Base-by-base conservation (phyloP, 92 coral and sea anemone species). In the Umimayanthus kanabou region DNA sequence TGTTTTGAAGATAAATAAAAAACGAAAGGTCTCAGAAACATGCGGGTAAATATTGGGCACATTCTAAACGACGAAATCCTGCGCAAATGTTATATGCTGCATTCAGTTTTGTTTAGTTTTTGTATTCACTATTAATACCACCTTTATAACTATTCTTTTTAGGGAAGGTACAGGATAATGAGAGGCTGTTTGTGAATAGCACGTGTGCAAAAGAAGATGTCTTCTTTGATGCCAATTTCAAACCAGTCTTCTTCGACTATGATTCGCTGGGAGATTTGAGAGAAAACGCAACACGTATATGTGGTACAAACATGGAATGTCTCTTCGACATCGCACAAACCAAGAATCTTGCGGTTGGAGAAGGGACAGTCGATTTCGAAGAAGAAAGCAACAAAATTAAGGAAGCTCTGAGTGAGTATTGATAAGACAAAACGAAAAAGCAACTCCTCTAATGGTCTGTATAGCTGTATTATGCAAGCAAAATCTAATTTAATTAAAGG, bases 141-240 rank as follows among this genome's bases (percentile, higher is more conserved):
- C 3, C 14, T 53, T 53, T 53, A 18, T 53, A 53, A 53, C 58
- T 53, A 53, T 15, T 64, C 4, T 13, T n/a, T 40, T 64, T 22
- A 94, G 98, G 98, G 98, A 81, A 69, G 57, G 95, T 94, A 5
- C 88, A 81, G 30, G 82, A 93, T 25, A 85, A 33, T 22, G 93
- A 94, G 20, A 82, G 90, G 20, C 3, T 94, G 83, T 94, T 94
- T 79, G 89, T 93, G 2, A 75, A 74, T 42, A 53, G 77, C 30
- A 89, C 81, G 80, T 94, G 98, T 66, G 23, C 80, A n/a, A 87
- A 87, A 18, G 89, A 91, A 79, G 26, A 66, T 6, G 98, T 94
- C 64, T 94, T 84, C 80, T 93, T 93, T 75, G 94, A 94, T 28
- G 88, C 39, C 1, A 53, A 20, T 28, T 94, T 94, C 75, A 57